Evolutionary conservation across 2,113 vertebrate genomes (phyloP).

Genomic region (Ondatra zibethicus): DNA sequence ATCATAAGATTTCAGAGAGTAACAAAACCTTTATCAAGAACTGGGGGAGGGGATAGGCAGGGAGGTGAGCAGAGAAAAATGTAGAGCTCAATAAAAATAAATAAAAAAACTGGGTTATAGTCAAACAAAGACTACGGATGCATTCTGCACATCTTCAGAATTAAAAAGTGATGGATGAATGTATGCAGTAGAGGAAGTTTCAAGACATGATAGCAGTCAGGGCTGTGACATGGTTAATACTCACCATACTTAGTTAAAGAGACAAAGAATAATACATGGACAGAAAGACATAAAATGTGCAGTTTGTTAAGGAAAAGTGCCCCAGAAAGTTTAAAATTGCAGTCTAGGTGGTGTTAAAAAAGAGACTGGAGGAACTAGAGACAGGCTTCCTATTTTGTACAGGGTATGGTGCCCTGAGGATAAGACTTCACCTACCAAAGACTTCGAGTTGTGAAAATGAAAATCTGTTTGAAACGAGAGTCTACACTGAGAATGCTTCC

Average conservation of each 20-base stretch:
- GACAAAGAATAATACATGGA: neutral
- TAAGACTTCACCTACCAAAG: neutral
- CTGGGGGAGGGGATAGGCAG: neutral
- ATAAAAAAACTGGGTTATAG: neutral
- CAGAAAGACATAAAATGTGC: neutral
- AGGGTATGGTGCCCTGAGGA: neutral
- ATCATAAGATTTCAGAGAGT: neutral
- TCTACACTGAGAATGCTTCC: neutral
- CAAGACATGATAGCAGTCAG: neutral
- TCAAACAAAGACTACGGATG: neutral
- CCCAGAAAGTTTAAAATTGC: neutral
- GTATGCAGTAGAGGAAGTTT: neutral
- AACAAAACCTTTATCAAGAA: neutral
- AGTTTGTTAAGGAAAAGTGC: neutral
- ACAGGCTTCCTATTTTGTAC: neutral
- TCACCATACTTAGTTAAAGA: neutral
- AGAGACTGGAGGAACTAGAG: neutral
- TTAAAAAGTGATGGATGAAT: neutral
- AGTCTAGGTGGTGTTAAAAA: neutral
- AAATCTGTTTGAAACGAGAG: neutral
- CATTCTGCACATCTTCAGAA: neutral
- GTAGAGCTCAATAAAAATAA: too few species aligned
- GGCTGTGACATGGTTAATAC: neutral
- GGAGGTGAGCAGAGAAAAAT: too few species aligned
- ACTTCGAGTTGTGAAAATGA: neutral